Conservation (phyloP, 2,797 vertebrate species). For the Distichodus sexfasciatus region DNA sequence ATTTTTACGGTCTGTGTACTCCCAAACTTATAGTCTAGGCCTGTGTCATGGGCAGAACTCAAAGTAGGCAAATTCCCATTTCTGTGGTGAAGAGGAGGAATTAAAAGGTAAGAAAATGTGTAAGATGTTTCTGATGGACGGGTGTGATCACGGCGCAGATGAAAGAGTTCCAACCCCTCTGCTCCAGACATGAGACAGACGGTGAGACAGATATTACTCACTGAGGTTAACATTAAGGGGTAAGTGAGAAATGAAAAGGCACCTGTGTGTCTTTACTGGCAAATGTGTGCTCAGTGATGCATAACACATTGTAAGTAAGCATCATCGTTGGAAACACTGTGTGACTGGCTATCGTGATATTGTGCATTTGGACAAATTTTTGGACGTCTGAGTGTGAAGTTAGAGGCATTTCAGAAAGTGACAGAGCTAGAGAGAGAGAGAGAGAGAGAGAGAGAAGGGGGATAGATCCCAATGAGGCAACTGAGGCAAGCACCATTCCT, state of each 20-base stretch:
- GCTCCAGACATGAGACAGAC: too few relatives aligned
- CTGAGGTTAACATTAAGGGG: not conserved
- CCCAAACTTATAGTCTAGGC: too few relatives aligned
- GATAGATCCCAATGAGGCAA: slow-evolving; percentile 43
- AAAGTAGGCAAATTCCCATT: too few relatives aligned
- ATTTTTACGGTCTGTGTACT: too few relatives aligned
- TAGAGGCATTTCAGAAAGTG: not conserved
- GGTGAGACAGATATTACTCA: not conserved
- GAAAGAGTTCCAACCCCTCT: too few relatives aligned
- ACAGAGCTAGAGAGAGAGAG: slow-evolving; percentile 40
- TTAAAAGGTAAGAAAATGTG: too few relatives aligned
- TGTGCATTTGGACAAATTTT: not conserved
- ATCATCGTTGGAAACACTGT: not conserved
- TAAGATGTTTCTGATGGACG: too few relatives aligned
- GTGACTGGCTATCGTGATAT: not conserved
- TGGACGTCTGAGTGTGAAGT: slow-evolving; percentile 14
- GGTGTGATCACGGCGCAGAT: too few relatives aligned
- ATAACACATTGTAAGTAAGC: not conserved
- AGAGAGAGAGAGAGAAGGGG: slow-evolving; percentile 31
- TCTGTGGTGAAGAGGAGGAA: too few relatives aligned
- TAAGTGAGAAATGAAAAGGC: not conserved
- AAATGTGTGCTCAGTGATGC: not conserved
- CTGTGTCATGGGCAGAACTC: too few relatives aligned
- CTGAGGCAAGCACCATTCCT: slow-evolving; percentile 34
- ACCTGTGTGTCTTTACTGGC: not conserved